Conservation (phyloP, 1,140 invertebrate species). For the Drosophila nigrodunni region DNA sequence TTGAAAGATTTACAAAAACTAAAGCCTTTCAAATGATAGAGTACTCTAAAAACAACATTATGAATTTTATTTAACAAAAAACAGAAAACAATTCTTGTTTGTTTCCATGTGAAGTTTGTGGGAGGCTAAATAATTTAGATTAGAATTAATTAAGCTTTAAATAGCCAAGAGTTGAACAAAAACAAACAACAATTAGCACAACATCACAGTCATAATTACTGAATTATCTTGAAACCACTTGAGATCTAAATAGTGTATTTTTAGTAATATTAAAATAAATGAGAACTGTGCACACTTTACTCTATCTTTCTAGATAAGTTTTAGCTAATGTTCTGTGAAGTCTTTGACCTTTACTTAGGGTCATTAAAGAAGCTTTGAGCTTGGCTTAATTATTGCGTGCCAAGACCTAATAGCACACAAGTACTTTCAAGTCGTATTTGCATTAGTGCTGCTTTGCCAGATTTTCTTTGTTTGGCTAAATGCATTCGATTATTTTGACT, state of each 20-base stretch:
- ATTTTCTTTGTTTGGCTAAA: conserved; percentile 9
- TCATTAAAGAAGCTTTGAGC: too few relatives aligned
- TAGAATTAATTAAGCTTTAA: conserved; percentile 7
- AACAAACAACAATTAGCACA: conserved; percentile 7
- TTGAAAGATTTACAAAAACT: conserved; percentile 4
- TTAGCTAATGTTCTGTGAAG: too few relatives aligned
- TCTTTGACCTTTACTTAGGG: too few relatives aligned
- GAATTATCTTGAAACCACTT: neutral
- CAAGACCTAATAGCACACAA: too few relatives aligned
- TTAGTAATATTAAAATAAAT: too few relatives aligned
- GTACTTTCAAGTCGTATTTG: too few relatives aligned
- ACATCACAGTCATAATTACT: neutral
- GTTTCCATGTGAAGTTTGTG: conserved; percentile 10
- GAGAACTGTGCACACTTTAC: too few relatives aligned
- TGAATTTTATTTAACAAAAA: neutral
- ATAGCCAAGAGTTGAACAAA: neutral
- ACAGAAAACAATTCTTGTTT: conserved; percentile 4
- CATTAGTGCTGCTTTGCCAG: neutral
- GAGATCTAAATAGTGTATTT: neutral
- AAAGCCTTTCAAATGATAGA: neutral
- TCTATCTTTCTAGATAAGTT: too few relatives aligned
- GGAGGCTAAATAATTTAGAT: conserved; percentile 2
- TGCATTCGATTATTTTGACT: conserved; percentile 13
- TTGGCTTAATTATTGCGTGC: too few relatives aligned
- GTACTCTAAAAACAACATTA: neutral